Evolutionary conservation across 2,113 vertebrate species (phyloP).

Genomic region (Sardina pilchardus): DNA sequence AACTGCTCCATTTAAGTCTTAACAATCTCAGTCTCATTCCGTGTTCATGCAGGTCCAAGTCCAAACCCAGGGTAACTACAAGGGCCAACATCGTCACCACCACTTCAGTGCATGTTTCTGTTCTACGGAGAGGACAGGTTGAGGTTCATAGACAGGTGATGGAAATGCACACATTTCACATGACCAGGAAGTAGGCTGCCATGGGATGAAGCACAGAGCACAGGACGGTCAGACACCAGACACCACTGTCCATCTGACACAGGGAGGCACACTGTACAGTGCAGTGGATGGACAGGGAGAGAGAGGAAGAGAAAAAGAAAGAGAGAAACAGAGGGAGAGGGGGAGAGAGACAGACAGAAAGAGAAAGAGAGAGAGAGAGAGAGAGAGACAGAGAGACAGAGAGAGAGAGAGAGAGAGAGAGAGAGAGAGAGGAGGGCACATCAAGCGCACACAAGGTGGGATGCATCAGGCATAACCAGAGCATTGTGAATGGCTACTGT

Average conservation of each 20-base stretch:
- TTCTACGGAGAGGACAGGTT: neutral
- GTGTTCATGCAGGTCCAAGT: conserved; percentile 6
- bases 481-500: conserved; percentile 2
- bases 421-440: neutral
- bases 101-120: neutral
- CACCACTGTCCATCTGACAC: conserved; percentile 35
- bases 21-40: neutral
- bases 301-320: neutral
- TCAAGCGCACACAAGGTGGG: neutral
- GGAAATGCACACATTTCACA: conserved; percentile 16
- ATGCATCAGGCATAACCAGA: neutral
- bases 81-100: neutral
- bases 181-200: neutral
- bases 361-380: neutral
- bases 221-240: conserved; percentile 24
- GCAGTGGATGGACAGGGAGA: neutral
- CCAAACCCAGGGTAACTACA: neutral
- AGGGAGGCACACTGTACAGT: neutral
- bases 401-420: neutral
- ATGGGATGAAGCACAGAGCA: conserved; percentile 29
- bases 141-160: neutral
- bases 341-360: no score
- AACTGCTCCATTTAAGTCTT: neutral
- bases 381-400: neutral
- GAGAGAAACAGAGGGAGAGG: neutral